A percentile compares a stretch with the other conserved stretches of the same genome.
phyloP scores from a whole-genome alignment of 2,888 invertebrate species.

The Oxystoma pomonae region DNA sequence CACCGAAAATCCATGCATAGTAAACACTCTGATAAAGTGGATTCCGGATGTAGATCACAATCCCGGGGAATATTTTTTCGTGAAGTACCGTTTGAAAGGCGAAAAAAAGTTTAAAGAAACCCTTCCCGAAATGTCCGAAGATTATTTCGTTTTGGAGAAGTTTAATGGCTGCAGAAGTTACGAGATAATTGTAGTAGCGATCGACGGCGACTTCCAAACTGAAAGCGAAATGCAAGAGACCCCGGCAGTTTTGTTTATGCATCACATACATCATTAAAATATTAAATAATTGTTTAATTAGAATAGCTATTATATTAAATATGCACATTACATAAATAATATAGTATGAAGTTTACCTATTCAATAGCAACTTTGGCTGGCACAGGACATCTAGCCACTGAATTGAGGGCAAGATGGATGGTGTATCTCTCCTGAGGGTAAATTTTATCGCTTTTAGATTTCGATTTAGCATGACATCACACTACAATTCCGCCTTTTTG shows the following conservation, averaged over 20 bases:
- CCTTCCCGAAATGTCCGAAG: slow-evolving; percentile 33
- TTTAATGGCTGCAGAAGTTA: slow-evolving; percentile 39
- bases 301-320: too few species aligned
- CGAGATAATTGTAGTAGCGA: slow-evolving; percentile 36
- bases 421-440: too few species aligned
- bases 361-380: too few species aligned
- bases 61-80: slow-evolving; percentile 38
- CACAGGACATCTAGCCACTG: too few species aligned
- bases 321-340: too few species aligned
- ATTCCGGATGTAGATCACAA: slow-evolving; percentile 37
- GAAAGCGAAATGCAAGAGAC: slow-evolving; percentile 37
- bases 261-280: slow-evolving; percentile 4
- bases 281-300: too few species aligned
- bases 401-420: too few species aligned
- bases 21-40: slow-evolving; percentile 37
- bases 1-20: slow-evolving; percentile 29
- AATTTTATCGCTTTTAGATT: too few species aligned
- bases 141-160: slow-evolving; percentile 34
- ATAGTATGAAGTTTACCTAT: too few species aligned
- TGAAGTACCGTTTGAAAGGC: slow-evolving; percentile 36
- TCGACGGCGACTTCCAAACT: slow-evolving; percentile 36
- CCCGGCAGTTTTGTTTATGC: slow-evolving; percentile 32
- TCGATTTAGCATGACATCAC: too few species aligned
- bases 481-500: too few species aligned
- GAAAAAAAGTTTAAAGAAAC: slow-evolving; percentile 32